A percentile compares a stretch with the other conserved stretches of the same genome.
Evolutionary conservation across 2,113 vertebrate genomes (phyloP).

Genomic region (Pseudorasbora parva): DNA sequence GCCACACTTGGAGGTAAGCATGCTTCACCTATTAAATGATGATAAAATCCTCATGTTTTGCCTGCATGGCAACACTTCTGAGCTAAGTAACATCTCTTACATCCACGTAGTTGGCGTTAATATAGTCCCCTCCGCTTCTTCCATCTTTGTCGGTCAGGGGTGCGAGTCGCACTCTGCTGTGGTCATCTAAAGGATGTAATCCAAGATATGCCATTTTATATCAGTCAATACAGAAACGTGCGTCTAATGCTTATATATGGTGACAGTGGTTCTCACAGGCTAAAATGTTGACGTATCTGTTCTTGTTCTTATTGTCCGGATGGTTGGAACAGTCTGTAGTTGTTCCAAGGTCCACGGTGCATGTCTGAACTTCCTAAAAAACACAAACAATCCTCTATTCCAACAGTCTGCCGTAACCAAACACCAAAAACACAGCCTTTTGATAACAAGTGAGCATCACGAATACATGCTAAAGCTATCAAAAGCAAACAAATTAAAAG

Average conservation of each 20-base stretch:
- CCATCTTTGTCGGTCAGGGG: slow-evolving; percentile 83
- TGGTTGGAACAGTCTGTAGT: slow-evolving; percentile 90
- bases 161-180: slow-evolving; percentile 89
- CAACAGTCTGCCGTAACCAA: background rate
- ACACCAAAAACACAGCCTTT: background rate
- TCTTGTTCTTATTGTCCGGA: slow-evolving; percentile 94
- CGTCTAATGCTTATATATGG: background rate
- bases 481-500: slow-evolving; percentile 68
- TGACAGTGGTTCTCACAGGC: slow-evolving; percentile 83
- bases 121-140: slow-evolving; percentile 86
- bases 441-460: slow-evolving; percentile 63
- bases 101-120: slow-evolving; percentile 96
- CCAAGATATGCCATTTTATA: background rate
- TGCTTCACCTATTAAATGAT: slow-evolving; percentile 10
- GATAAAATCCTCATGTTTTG: background rate
- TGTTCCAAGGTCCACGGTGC: slow-evolving; percentile 87
- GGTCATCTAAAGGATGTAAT: slow-evolving; percentile 82
- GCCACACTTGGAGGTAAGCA: background rate
- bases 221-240: background rate
- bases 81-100: slow-evolving; percentile 75
- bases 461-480: slow-evolving; percentile 70
- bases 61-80: background rate
- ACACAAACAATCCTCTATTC: background rate
- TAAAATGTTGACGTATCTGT: slow-evolving; percentile 92
- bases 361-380: slow-evolving; percentile 89